Conservation (phyloP, 2,888 invertebrate species). For the Periphyllus acericola region DNA sequence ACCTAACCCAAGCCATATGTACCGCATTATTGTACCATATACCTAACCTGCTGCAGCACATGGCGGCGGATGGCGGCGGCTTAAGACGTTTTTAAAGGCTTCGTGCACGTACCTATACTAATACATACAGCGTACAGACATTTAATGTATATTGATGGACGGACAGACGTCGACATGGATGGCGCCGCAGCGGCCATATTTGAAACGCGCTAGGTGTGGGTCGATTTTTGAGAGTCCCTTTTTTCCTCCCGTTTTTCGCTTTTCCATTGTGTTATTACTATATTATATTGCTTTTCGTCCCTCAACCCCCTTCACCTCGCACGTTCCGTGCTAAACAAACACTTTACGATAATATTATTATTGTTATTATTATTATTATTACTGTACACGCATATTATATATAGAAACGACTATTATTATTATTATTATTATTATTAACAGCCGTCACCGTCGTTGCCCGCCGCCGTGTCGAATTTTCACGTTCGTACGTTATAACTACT, state of each 20-base stretch:
- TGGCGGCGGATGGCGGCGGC: background rate
- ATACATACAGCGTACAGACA: too few species aligned
- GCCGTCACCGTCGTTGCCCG: background rate
- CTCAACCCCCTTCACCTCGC: background rate
- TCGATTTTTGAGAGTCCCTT: background rate
- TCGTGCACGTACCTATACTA: background rate
- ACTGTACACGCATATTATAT: background rate
- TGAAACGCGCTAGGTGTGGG: background rate
- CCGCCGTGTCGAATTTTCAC: conserved; percentile 2
- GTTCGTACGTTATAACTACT: too few species aligned
- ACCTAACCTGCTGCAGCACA: background rate
- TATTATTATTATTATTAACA: background rate
- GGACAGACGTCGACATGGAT: conserved; percentile 28
- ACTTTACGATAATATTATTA: background rate
- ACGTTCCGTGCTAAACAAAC: background rate
- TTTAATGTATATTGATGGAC: conserved; percentile 18
- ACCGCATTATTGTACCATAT: background rate
- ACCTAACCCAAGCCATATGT: too few species aligned
- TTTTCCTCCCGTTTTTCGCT: background rate
- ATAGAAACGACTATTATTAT: background rate
- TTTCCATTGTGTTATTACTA: background rate
- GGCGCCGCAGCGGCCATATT: conserved; percentile 47
- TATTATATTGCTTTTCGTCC: background rate
- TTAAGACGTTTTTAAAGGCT: background rate
- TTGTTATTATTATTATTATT: background rate